Conservation (phyloP, 2,797 vertebrate genomes). For the Sebastes iracundus region DNA sequence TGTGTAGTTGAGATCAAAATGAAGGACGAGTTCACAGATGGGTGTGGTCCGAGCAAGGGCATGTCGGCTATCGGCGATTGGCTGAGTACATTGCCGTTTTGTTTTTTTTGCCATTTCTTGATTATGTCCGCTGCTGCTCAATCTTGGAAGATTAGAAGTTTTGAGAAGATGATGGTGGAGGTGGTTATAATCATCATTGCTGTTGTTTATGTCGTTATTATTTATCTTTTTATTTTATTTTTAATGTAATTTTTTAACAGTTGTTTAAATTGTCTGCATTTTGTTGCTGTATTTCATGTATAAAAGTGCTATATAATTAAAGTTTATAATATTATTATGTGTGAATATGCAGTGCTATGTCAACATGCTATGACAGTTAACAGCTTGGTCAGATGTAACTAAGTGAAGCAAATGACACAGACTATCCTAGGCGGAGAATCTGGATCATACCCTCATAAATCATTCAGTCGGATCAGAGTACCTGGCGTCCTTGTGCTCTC, state of each 20-base stretch:
- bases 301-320: not conserved
- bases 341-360: not conserved
- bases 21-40: no score
- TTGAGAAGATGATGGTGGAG: not conserved
- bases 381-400: constrained; percentile 21
- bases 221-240: not conserved
- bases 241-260: not conserved
- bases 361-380: constrained; percentile 1
- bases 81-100: no score
- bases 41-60: no score
- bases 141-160: not conserved
- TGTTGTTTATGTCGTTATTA: not conserved
- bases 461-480: constrained; percentile 42
- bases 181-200: not conserved
- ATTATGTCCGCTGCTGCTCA: not conserved
- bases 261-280: not conserved
- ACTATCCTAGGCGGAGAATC: constrained; percentile 11
- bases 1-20: no score
- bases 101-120: not conserved
- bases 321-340: not conserved
- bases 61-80: no score
- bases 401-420: not conserved
- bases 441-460: constrained; percentile 40
- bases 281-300: not conserved
- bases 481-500: constrained; percentile 29